These are phyloP conservation scores for Phalloptychus januarius DNA, from an alignment of 2,797 vertebrate genomes.

Conservation along the genomic window DNA sequence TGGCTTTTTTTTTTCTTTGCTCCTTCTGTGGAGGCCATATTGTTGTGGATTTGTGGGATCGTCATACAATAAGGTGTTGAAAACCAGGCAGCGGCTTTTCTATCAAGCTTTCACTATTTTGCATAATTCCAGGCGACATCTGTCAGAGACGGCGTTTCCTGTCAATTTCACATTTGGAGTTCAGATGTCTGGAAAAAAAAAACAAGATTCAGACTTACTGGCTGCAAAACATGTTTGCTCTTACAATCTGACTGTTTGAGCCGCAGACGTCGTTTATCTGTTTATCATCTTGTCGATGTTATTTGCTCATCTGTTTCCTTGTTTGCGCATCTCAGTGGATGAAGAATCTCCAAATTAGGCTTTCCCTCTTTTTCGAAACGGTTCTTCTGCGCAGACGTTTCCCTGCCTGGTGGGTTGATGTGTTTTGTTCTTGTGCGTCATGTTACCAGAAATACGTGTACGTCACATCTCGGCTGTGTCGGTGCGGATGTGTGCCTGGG, in stretches of 20 bases:
- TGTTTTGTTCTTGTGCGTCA: conserved; percentile 8
- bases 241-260: conserved; percentile 15
- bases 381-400: conserved; percentile 26
- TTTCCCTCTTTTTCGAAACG: conserved; percentile 29
- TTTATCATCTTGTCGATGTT: conserved; percentile 19
- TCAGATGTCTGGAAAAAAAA: conserved; percentile 24
- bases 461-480: conserved; percentile 40
- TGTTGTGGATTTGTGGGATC: conserved; percentile 54
- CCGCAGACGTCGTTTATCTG: conserved; percentile 17
- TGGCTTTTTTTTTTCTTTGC: conserved; percentile 12
- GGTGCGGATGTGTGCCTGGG: conserved; percentile 27
- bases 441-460: conserved; percentile 13
- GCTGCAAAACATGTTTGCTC: conserved; percentile 24
- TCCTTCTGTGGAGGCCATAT: conserved; percentile 19
- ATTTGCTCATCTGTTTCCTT: conserved; percentile 32
- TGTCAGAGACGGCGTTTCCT: conserved; percentile 36
- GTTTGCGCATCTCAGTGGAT: conserved; percentile 33
- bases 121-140: conserved; percentile 64
- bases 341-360: conserved; percentile 11
- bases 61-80: conserved; percentile 52
- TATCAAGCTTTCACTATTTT: conserved; percentile 45
- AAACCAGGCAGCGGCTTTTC: conserved; percentile 49
- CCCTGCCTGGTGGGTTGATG: conserved; percentile 3
- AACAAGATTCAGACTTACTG: conserved; percentile 39
- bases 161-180: conserved; percentile 59